Base-by-base conservation (phyloP, 2,797 vertebrate genomes). In the Pelochelys cantorii region DNA sequence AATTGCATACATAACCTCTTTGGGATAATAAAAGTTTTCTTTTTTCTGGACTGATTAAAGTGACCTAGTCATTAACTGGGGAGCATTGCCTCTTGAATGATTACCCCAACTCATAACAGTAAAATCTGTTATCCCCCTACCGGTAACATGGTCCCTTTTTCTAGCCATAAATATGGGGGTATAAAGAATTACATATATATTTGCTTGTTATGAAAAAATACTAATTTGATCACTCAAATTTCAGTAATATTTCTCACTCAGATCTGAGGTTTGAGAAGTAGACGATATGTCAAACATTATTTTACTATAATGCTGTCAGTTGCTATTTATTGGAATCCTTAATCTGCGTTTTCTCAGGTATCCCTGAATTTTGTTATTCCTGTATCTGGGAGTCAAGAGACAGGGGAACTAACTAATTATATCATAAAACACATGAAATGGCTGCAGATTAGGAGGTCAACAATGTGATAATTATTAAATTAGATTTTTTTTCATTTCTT, bases 401-500 rank as follows among this genome's bases (percentile, higher is more conserved):
- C 92, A 86, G 91, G 88, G 95, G 94, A 92, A 65, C 90, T 77
- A 92, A 52, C 83, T 85, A 94, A 95, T 95, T 92, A 93, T 97
- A 96, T 97, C 95, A 91, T 95, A 94, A 93, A 96, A 75, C 84
- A 81, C 90, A 80, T 0, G 5, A 90, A 96, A 95, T 95, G 95
- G 78, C 95, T 94, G 95, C 83, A 87, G 93, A 94, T 96, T 97
- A 96, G 94, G 71, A 37, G 95, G 95, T 95, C 89, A 94, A 95
- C 95, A 93, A 86, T 92, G 89, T 85, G 89, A 90, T 77, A 93
- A 85, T 88, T 95, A 94, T 94, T 93, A 92, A 92, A 93, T 96
- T 95, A 94, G 85, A 92, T 97, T 95, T 95, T 17, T 89, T 91
- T 89, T 85, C 91, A 48, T 97, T 97, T 97, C 94, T 97, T 97